Percentiles rank a stretch among this genome's conserved stretches.
Conservation (phyloP, 2,888 invertebrate genomes). For the Blera fallax region DNA sequence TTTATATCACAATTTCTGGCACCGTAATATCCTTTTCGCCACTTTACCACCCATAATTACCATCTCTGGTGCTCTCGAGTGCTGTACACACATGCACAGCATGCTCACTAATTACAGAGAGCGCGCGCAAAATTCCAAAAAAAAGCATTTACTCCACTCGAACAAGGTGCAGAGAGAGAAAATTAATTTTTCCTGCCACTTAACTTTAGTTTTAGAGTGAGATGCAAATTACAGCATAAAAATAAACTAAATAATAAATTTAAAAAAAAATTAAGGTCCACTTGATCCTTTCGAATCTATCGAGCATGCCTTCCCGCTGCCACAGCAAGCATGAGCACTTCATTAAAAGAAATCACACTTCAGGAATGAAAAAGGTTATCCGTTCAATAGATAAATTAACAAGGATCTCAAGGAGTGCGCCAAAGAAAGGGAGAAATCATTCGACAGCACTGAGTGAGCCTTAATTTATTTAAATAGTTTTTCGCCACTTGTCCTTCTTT, state of each 20-base stretch:
- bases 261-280: slow-evolving; percentile 19
- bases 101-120: slow-evolving; percentile 35
- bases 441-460: background rate
- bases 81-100: slow-evolving; percentile 38
- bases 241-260: background rate
- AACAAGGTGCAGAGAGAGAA: slow-evolving; percentile 28
- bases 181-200: slow-evolving; percentile 45
- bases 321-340: slow-evolving; percentile 10
- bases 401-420: slow-evolving; percentile 13
- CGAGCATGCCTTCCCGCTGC: background rate
- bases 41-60: slow-evolving; percentile 53
- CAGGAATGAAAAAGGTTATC: slow-evolving; percentile 1
- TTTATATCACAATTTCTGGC: slow-evolving; percentile 45
- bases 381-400: slow-evolving; percentile 30
- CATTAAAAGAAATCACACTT: slow-evolving; percentile 25
- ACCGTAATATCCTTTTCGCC: slow-evolving; percentile 43
- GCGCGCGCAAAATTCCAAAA: background rate
- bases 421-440: too few relatives aligned
- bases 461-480: background rate
- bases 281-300: slow-evolving; percentile 5
- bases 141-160: slow-evolving; percentile 11
- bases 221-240: slow-evolving; percentile 31
- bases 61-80: slow-evolving; percentile 1
- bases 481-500: background rate
- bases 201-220: slow-evolving; percentile 43